phyloP scores from a whole-genome alignment of 2,888 invertebrate species.

The Bimastos eiseni region DNA sequence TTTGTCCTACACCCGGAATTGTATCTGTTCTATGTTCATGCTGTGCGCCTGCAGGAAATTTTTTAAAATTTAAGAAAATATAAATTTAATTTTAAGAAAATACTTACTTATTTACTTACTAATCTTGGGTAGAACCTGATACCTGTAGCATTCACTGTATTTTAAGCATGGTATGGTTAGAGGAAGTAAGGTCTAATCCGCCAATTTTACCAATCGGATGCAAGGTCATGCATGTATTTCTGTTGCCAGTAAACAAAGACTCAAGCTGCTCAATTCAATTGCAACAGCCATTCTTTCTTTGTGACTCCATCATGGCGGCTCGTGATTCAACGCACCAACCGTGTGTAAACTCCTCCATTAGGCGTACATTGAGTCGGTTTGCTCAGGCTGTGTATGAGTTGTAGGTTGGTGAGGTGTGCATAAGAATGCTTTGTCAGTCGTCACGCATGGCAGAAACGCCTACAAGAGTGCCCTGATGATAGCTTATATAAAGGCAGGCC shows the following conservation, averaged over 20 bases:
- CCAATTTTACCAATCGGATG: too few relatives aligned
- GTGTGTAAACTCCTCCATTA: background rate
- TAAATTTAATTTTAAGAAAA: too few relatives aligned
- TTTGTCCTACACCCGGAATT: too few relatives aligned
- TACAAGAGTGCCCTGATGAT: too few relatives aligned
- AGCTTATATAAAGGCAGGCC: background rate
- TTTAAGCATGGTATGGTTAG: background rate
- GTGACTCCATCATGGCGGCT: background rate
- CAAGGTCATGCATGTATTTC: too few relatives aligned
- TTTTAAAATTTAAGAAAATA: too few relatives aligned
- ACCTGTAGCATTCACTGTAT: background rate
- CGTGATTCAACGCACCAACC: background rate
- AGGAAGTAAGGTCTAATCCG: background rate
- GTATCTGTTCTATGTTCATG: too few relatives aligned
- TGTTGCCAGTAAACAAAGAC: too few relatives aligned
- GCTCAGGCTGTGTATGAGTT: background rate
- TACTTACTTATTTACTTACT: too few relatives aligned
- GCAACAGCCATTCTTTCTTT: background rate
- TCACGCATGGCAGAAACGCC: constrained; percentile 9
- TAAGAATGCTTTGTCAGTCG: background rate
- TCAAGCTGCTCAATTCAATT: background rate
- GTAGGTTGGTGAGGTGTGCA: background rate
- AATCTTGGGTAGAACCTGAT: too few relatives aligned
- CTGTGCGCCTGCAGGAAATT: too few relatives aligned
- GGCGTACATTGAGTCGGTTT: background rate